phyloP scores from a whole-genome alignment of 2,888 invertebrate species.

The Nomada hirtipes region DNA sequence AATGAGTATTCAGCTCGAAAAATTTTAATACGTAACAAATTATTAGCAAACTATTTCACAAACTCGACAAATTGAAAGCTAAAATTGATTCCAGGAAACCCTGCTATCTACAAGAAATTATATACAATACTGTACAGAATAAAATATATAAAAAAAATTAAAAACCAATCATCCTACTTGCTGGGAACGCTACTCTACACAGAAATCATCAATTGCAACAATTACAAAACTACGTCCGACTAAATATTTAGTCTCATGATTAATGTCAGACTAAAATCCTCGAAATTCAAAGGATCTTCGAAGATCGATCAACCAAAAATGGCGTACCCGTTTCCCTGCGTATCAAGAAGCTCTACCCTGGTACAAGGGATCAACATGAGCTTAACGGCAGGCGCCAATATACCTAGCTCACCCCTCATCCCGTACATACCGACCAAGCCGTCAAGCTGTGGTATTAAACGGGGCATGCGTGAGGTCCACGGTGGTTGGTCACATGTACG shows the following conservation, averaged over 20 bases:
- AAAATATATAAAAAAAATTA: too few relatives aligned
- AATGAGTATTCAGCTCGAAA: slow-evolving; percentile 6
- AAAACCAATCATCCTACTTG: too few relatives aligned
- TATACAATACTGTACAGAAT: too few relatives aligned
- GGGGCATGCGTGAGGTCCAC: slow-evolving; percentile 75
- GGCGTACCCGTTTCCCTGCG: slow-evolving; percentile 61
- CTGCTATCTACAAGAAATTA: too few relatives aligned
- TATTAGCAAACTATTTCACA: too few relatives aligned
- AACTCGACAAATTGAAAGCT: too few relatives aligned
- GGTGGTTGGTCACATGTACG: slow-evolving; percentile 70
- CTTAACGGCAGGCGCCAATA: slow-evolving; percentile 81
- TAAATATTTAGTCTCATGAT: background rate
- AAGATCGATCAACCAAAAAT: slow-evolving; percentile 40
- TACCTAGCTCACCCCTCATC: slow-evolving; percentile 73
- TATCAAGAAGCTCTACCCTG: slow-evolving; percentile 70
- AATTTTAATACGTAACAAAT: background rate
- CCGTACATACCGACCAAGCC: slow-evolving; percentile 71
- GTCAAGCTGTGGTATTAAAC: slow-evolving; percentile 79
- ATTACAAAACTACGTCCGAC: too few relatives aligned
- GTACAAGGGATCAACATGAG: slow-evolving; percentile 78
- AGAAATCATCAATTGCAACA: too few relatives aligned
- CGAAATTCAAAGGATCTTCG: background rate
- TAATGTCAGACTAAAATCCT: background rate
- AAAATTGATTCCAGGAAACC: too few relatives aligned
- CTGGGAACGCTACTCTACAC: too few relatives aligned